Base-by-base conservation (phyloP, 2,888 invertebrate genomes). In the Philaethria dido region DNA sequence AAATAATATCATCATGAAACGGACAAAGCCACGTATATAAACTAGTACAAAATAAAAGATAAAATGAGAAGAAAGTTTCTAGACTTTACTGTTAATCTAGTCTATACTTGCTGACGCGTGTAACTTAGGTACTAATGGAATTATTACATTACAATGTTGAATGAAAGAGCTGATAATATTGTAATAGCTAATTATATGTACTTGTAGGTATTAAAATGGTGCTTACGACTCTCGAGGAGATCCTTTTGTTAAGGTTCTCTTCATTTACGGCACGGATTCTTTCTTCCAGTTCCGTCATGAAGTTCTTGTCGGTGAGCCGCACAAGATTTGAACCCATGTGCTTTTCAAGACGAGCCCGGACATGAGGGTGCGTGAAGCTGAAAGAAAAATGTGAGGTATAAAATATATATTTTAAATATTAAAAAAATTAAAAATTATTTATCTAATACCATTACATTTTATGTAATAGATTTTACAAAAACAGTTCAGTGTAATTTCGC, bases 291-390 rank as follows among this genome's bases (percentile, higher is more conserved):
- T 93, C 93, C 70, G 92, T 93, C 95, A 96, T 95, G 85, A 94
- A 96, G 70, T 87, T 89, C 75, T 95, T 92, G 84, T 95, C 95
- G 1, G 95, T 95, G 68, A 96, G 90, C 74, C 93, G 93, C 64
- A 95, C 95, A 76, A 95, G 86, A 82, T 95, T 95, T 29, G 94
- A 94, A 62, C 95, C 95, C 95, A 95, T 95, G 70, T 95, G 93
- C 84, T 94, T 94, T 85, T 96, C 95, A 77, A 96, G 86, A 22
- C 94, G 93, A 55, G 94, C 93, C 65, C 94, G 93, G 68, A 95
- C 94, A 78, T 93, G 93, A 47, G 94, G 94, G 80, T 94, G 93
- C 80, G 93, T 89, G 87, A 95, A 95, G 83, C 95, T 95, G 82
- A 16, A 16, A 2, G 64, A 68, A 62, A 74, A 74, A 50, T 55